Evolutionary conservation across 2,113 vertebrate species (phyloP).

Genomic region (Phylloscopus whistleri): DNA sequence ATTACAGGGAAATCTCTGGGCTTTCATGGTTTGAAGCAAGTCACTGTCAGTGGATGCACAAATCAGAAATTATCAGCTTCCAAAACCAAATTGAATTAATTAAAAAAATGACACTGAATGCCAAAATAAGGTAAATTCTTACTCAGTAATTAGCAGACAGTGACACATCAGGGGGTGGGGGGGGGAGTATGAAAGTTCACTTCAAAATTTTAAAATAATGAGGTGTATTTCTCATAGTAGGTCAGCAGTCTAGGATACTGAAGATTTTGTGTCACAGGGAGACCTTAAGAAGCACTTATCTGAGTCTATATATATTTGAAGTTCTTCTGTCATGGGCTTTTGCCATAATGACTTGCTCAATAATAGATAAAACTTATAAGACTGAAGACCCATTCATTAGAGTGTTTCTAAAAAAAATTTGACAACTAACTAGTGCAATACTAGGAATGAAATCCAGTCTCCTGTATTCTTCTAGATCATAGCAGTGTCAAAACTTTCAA

Average conservation of each 20-base stretch:
- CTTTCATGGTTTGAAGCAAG: not conserved
- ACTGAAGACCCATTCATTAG: not conserved
- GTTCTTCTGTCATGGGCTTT: not conserved
- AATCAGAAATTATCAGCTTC: not conserved
- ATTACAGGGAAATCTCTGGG: not conserved
- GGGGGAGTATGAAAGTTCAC: not conserved
- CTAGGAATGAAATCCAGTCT: not conserved
- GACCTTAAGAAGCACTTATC: not conserved
- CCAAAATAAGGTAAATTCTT: not conserved
- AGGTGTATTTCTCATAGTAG: not conserved
- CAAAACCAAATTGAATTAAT: not conserved
- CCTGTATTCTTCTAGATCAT: not conserved
- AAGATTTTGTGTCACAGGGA: not conserved
- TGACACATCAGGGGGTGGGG: rapidly evolving
- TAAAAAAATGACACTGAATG: not conserved
- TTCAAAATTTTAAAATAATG: not conserved
- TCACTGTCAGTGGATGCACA: not conserved
- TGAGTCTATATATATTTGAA: not conserved
- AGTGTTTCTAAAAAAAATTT: not conserved
- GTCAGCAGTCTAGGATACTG: not conserved
- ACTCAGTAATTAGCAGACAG: not conserved
- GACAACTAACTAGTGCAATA: not conserved
- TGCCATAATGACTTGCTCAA: not conserved
- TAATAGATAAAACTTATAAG: not conserved
- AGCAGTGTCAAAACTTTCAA: not conserved